phyloP scores from a whole-genome alignment of 64 coral and sea anemone genomes.

The Cladopsammia gracilis region DNA sequence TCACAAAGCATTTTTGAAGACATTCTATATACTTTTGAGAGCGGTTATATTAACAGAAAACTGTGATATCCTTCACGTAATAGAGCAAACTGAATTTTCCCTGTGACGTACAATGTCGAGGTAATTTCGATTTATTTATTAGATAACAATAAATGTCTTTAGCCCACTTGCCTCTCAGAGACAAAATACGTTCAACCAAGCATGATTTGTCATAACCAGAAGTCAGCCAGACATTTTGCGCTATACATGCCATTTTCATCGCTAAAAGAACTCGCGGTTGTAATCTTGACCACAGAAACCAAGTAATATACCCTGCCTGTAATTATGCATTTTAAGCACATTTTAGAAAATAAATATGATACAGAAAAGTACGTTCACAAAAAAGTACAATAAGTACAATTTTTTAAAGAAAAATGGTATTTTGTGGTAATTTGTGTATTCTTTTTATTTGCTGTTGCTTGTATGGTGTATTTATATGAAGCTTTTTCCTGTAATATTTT shows the following conservation, averaged over 20 bases:
- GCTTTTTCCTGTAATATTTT: too few species aligned
- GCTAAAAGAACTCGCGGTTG: not conserved
- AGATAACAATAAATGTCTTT: not conserved
- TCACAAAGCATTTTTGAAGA: too few species aligned
- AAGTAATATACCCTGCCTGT: not conserved
- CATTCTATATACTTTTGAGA: too few species aligned
- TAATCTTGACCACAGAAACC: slow-evolving; percentile 39
- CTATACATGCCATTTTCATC: not conserved
- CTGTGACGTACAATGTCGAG: not conserved
- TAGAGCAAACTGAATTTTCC: not conserved
- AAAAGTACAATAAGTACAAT: too few species aligned
- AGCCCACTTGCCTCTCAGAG: not conserved
- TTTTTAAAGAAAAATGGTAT: too few species aligned
- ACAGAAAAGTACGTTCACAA: too few species aligned
- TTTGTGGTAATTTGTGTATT: too few species aligned
- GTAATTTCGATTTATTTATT: not conserved
- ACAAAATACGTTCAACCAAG: not conserved
- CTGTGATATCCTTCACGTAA: not conserved
- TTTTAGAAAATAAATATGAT: too few species aligned
- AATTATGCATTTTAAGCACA: too few species aligned
- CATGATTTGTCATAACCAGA: not conserved
- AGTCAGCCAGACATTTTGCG: slow-evolving; percentile 1
- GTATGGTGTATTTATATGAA: too few species aligned
- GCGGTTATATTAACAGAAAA: too few species aligned
- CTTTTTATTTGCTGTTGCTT: too few species aligned